Evolutionary conservation across 2,797 vertebrate species (phyloP).

Genomic region (Epinephelus awoara): DNA sequence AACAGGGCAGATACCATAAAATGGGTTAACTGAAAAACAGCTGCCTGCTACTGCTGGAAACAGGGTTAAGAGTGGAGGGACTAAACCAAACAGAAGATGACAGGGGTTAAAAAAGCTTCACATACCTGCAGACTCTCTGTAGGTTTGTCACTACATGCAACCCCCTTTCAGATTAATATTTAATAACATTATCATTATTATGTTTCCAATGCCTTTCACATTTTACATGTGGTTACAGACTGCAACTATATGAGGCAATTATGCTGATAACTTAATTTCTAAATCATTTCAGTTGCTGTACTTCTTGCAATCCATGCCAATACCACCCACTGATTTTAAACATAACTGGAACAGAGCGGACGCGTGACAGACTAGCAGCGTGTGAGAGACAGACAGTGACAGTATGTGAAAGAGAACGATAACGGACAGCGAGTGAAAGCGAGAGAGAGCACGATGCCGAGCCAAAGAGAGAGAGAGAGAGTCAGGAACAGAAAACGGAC

Average conservation of each 20-base stretch:
- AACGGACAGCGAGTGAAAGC: background rate
- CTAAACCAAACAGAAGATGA: background rate
- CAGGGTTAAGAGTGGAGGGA: background rate
- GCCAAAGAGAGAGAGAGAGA: background rate
- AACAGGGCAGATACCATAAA: background rate
- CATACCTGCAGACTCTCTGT: background rate
- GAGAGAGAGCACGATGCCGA: background rate
- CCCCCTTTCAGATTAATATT: background rate
- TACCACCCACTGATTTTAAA: constrained; percentile 15
- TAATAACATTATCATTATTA: background rate
- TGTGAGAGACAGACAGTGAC: constrained; percentile 14
- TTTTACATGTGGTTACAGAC: background rate
- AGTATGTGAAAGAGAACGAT: background rate
- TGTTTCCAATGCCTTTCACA: background rate
- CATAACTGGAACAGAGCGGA: background rate
- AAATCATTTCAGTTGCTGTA: background rate
- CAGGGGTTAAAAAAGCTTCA: background rate
- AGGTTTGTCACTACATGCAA: too few species aligned
- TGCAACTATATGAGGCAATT: background rate
- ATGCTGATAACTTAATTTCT: background rate
- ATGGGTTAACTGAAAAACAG: background rate
- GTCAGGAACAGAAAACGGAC: background rate
- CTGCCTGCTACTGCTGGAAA: too few species aligned
- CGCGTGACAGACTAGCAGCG: constrained; percentile 10
- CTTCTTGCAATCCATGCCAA: background rate